Conservation (phyloP, 2,797 vertebrate species). For the Chromis chromis region DNA sequence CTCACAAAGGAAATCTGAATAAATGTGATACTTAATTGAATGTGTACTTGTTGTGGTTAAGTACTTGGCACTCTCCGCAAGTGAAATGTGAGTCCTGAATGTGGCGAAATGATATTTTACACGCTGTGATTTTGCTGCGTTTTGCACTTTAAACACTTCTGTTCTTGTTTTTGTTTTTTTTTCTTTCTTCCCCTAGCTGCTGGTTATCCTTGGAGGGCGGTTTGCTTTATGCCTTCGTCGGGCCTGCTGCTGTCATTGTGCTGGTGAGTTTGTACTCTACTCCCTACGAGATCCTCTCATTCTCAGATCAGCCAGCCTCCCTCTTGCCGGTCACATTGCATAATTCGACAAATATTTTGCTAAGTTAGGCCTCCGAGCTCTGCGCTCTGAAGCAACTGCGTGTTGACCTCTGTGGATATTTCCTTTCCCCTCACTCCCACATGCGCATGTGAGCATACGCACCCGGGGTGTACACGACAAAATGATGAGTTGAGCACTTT, state of each 20-base stretch:
- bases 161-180: background rate
- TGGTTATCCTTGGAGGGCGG: slow-evolving; percentile 98
- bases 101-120: slow-evolving; percentile 17
- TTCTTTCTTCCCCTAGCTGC: slow-evolving; percentile 82
- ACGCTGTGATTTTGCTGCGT: slow-evolving; percentile 18
- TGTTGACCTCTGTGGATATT: slow-evolving; percentile 44
- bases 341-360: slow-evolving; percentile 19
- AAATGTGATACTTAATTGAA: slow-evolving; percentile 53
- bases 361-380: slow-evolving; percentile 8
- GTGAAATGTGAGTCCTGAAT: slow-evolving; percentile 26
- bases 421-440: background rate
- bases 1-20: slow-evolving; percentile 35
- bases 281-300: slow-evolving; percentile 7
- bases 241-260: slow-evolving; percentile 96
- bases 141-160: slow-evolving; percentile 12
- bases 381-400: slow-evolving; percentile 19
- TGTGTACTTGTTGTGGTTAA: slow-evolving; percentile 37
- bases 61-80: slow-evolving; percentile 19
- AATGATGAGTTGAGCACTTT: slow-evolving; percentile 61
- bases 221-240: slow-evolving; percentile 96
- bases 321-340: slow-evolving; percentile 4
- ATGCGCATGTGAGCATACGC: slow-evolving; percentile 1
- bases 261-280: slow-evolving; percentile 86
- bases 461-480: slow-evolving; percentile 37
- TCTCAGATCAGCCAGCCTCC: slow-evolving; percentile 1